These are phyloP conservation scores for Osmoderma eremita DNA, from an alignment of 2,888 invertebrate genomes.

Conservation along the genomic window DNA sequence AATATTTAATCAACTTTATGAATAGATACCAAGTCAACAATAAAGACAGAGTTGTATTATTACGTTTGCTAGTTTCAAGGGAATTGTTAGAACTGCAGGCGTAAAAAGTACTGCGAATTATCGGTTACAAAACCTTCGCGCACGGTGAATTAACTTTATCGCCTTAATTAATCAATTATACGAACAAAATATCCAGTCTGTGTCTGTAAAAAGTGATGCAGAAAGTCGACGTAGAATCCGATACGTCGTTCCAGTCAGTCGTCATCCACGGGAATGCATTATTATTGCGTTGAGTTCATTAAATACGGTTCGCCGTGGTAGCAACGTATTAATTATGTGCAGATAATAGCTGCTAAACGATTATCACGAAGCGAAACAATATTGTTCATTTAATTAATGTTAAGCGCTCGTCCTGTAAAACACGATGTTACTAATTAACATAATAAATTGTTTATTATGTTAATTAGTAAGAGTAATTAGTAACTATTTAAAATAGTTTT, in stretches of 20 bases:
- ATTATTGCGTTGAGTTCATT: constrained; percentile 18
- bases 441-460: too few relatives aligned
- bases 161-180: constrained; percentile 23
- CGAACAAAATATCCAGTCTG: constrained; percentile 2
- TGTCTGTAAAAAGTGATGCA: background rate
- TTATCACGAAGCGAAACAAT: constrained; percentile 24
- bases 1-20: too few relatives aligned
- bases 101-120: background rate
- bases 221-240: background rate
- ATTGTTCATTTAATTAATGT: constrained; percentile 41
- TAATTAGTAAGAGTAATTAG: too few relatives aligned
- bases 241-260: constrained; percentile 1
- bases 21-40: background rate
- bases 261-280: constrained; percentile 13
- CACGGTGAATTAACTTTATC: constrained; percentile 14
- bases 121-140: constrained; percentile 1
- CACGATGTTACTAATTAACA: constrained; percentile 32
- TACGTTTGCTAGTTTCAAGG: too few relatives aligned
- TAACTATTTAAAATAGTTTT: too few relatives aligned
- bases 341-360: constrained; percentile 26
- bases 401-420: constrained; percentile 29
- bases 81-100: too few relatives aligned
- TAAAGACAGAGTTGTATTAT: background rate
- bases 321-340: constrained; percentile 32
- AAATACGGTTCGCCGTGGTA: constrained; percentile 14